These are phyloP conservation scores for Sesia apiformis DNA, from an alignment of 2,888 invertebrate species.

Conservation along the genomic window DNA sequence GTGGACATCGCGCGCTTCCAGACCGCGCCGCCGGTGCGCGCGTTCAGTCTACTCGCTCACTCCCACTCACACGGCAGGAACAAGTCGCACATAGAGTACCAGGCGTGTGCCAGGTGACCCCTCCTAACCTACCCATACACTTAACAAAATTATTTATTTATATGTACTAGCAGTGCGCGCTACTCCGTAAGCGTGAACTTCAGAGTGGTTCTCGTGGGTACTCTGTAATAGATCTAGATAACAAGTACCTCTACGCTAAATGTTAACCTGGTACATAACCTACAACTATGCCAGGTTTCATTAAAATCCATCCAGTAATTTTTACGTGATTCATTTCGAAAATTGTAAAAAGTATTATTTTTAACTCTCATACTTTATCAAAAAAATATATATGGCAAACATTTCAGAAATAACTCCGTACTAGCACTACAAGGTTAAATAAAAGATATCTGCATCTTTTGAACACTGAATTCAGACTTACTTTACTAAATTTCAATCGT, in stretches of 20 bases:
- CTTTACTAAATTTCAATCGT: constrained; percentile 4
- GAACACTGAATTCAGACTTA: neutral
- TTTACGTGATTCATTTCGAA: no score
- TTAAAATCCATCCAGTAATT: no score
- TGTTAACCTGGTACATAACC: no score
- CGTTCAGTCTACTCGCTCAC: constrained; percentile 85
- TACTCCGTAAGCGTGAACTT: neutral
- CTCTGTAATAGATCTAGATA: no score
- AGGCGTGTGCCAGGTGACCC: constrained; percentile 87
- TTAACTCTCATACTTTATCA: no score
- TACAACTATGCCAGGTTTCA: no score
- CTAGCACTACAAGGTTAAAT: no score
- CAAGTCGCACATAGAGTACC: constrained; percentile 92
- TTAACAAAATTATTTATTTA: no score
- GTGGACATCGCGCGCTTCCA: constrained; percentile 89
- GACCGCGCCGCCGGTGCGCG: constrained; percentile 84
- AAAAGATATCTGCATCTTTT: neutral
- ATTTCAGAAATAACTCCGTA: no score
- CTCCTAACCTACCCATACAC: neutral
- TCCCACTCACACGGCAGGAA: constrained; percentile 91
- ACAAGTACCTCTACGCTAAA: no score
- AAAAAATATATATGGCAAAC: no score
- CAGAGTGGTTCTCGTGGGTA: neutral
- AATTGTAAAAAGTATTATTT: no score
- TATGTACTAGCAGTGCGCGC: neutral